phyloP scores from a whole-genome alignment of 2,888 invertebrate species.

The Lucinisca nassula region DNA sequence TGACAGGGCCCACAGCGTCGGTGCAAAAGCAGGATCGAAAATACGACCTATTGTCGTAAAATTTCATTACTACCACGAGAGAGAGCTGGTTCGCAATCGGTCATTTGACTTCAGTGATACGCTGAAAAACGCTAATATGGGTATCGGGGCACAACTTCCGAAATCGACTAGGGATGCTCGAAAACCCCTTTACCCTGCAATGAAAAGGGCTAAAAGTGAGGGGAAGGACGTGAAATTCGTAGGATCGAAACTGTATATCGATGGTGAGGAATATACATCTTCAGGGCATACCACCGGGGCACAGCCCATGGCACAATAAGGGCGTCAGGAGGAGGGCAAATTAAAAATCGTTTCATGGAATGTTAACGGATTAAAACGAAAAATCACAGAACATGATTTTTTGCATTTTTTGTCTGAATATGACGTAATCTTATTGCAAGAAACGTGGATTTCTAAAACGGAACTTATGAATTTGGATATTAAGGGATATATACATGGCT shows the following conservation, averaged over 20 bases:
- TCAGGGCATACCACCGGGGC: neutral
- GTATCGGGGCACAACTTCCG: conserved; percentile 37
- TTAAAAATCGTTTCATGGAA: neutral
- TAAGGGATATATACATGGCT: neutral
- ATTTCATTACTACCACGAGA: neutral
- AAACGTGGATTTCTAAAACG: conserved; percentile 2
- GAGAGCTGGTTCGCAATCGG: neutral
- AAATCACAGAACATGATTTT: neutral
- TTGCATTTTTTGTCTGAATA: neutral
- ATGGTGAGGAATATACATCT: neutral
- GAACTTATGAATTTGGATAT: neutral
- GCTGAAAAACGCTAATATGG: conserved; percentile 8
- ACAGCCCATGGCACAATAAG: neutral
- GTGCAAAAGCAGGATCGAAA: neutral
- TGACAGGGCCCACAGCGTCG: conserved; percentile 34
- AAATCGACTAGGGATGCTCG: conserved; percentile 18
- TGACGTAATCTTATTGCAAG: conserved; percentile 4
- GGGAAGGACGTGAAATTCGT: neutral
- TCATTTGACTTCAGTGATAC: neutral
- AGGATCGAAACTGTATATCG: neutral
- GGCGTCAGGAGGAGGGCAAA: neutral
- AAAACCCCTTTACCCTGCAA: neutral
- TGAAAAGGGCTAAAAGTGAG: neutral
- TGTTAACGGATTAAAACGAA: neutral
- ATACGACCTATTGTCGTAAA: neutral